Conservation (phyloP, 1,140 invertebrate genomes). For the Euura saliciscinereae region DNA sequence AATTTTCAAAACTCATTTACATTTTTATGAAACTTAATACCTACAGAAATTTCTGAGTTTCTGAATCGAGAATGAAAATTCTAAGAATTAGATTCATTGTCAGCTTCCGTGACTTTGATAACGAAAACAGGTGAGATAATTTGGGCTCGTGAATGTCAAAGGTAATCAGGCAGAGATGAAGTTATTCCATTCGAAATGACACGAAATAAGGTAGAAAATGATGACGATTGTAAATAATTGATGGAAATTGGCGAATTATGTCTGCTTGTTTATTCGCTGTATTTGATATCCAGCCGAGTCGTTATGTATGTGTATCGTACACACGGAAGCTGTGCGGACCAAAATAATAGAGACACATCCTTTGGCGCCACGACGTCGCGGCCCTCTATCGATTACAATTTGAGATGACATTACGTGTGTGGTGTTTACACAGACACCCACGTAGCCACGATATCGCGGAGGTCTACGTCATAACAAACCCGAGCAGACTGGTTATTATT, state of each 20-base stretch:
- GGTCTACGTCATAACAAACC: no score
- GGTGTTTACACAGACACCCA: constrained; percentile 9
- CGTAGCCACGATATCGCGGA: no score
- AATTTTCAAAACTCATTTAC: background rate
- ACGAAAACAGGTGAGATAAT: no score
- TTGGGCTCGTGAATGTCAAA: no score
- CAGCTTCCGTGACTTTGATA: no score
- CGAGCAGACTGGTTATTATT: no score
- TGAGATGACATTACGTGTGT: constrained; percentile 31
- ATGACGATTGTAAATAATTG: no score
- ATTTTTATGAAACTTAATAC: background rate
- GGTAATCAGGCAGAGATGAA: no score
- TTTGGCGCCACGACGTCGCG: constrained; percentile 46
- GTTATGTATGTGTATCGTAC: background rate
- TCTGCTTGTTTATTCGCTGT: background rate
- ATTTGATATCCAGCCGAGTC: background rate
- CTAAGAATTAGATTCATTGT: background rate
- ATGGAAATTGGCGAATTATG: no score
- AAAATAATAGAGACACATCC: constrained; percentile 23
- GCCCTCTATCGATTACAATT: constrained; percentile 49
- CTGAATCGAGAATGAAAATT: background rate
- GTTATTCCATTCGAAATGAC: no score
- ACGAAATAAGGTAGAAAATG: no score
- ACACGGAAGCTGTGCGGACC: background rate
- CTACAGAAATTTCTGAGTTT: background rate